Evolutionary conservation across 2,797 vertebrate genomes (phyloP).

Genomic region (Semotilus atromaculatus): DNA sequence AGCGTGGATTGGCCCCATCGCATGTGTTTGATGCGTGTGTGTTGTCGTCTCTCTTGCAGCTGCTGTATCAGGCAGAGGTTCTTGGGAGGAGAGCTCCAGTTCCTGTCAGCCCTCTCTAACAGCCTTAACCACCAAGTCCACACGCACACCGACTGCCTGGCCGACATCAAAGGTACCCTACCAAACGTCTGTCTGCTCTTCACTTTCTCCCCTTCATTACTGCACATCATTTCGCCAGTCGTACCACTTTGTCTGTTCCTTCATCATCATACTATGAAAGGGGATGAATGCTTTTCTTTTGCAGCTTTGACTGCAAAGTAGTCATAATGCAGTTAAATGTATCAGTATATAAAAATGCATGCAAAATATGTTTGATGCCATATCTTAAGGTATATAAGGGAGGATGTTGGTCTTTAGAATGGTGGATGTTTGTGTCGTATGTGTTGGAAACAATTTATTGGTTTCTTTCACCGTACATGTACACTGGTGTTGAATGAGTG

Average conservation of each 20-base stretch:
- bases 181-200: conserved; percentile 30
- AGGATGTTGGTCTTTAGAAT: neutral
- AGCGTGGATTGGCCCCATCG: neutral
- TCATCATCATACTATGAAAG: neutral
- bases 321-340: neutral
- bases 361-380: neutral
- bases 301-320: neutral
- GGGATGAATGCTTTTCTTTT: neutral
- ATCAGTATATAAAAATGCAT: neutral
- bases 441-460: neutral
- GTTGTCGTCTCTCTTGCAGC: conserved; percentile 31
- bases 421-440: neutral
- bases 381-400: neutral
- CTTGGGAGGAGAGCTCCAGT: conserved; percentile 32
- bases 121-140: conserved; percentile 60
- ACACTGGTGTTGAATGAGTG: neutral
- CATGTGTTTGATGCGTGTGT: conserved; percentile 6
- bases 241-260: conserved; percentile 20
- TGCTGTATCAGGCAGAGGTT: conserved; percentile 32
- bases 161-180: conserved; percentile 74
- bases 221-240: conserved; percentile 69
- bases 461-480: neutral
- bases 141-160: conserved; percentile 62
- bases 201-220: conserved; percentile 68
- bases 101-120: conserved; percentile 62